Percentiles rank a stretch among this genome's conserved stretches.
These are phyloP conservation scores for Cochlearius cochlearius DNA, from an alignment of 2,113 vertebrate genomes.

Conservation along the genomic window DNA sequence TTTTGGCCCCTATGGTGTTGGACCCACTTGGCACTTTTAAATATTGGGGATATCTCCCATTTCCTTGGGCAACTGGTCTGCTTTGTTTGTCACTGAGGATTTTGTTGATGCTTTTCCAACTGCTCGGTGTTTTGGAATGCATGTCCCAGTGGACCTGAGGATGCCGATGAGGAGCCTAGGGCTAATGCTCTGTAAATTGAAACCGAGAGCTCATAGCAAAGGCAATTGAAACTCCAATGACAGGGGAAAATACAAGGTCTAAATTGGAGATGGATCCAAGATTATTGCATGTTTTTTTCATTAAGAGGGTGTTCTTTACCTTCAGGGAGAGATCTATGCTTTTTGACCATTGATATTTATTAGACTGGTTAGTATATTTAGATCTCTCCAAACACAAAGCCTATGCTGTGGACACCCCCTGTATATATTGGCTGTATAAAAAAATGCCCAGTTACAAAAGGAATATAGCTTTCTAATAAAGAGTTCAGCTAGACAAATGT, in stretches of 20 bases:
- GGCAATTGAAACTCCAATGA: constrained; percentile 1
- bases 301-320: constrained; percentile 25
- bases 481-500: not conserved
- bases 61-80: not conserved
- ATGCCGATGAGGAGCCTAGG: constrained; percentile 32
- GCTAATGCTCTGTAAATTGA: constrained; percentile 29
- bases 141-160: not conserved
- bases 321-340: not conserved
- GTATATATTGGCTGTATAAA: not conserved
- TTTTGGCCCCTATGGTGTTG: not conserved
- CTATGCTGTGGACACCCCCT: not conserved
- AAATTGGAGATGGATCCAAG: constrained; percentile 40
- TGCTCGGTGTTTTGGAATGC: not conserved
- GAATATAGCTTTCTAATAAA: not conserved
- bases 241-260: not conserved
- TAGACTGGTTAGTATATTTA: constrained; percentile 12
- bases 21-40: not conserved
- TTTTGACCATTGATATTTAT: not conserved
- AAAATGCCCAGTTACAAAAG: not conserved
- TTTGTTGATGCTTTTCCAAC: not conserved
- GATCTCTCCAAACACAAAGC: not conserved
- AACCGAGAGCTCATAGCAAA: constrained; percentile 21
- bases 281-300: constrained; percentile 60
- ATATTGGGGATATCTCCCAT: not conserved
- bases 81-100: not conserved